Percentiles rank a stretch among this genome's conserved stretches.
These are phyloP conservation scores for Ericerus pela DNA, from an alignment of 1,140 invertebrate species.

Conservation along the genomic window DNA sequence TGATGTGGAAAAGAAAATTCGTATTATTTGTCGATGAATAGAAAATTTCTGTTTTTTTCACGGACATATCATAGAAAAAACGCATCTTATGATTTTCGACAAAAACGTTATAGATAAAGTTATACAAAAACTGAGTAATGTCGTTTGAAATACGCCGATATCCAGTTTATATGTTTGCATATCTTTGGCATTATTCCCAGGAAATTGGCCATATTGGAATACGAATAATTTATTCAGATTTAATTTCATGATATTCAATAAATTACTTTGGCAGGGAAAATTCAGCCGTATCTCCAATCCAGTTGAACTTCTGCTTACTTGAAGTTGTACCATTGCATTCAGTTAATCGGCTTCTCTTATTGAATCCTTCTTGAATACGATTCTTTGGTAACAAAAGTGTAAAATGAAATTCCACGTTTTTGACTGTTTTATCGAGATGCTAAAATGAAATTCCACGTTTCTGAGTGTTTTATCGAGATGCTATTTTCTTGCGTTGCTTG, in stretches of 20 bases:
- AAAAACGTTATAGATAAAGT: conserved; percentile 1
- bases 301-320: neutral
- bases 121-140: conserved; percentile 1
- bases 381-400: too few species aligned
- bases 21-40: too few species aligned
- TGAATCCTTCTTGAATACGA: too few species aligned
- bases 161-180: conserved; percentile 1
- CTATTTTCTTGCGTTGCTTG: too few species aligned
- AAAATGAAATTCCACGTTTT: too few species aligned
- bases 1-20: too few species aligned
- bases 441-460: too few species aligned
- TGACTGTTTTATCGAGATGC: too few species aligned
- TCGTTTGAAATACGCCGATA: conserved; percentile 3
- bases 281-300: neutral
- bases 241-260: neutral
- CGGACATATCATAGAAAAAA: neutral
- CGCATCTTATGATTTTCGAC: neutral
- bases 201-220: neutral
- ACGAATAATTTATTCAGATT: neutral
- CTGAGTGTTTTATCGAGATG: too few species aligned
- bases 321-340: too few species aligned
- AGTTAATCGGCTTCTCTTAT: too few species aligned
- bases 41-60: too few species aligned
- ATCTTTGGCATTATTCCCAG: neutral
- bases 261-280: neutral